Base-by-base conservation (phyloP, 2,888 invertebrate genomes). In the Ochropleura leucogaster region DNA sequence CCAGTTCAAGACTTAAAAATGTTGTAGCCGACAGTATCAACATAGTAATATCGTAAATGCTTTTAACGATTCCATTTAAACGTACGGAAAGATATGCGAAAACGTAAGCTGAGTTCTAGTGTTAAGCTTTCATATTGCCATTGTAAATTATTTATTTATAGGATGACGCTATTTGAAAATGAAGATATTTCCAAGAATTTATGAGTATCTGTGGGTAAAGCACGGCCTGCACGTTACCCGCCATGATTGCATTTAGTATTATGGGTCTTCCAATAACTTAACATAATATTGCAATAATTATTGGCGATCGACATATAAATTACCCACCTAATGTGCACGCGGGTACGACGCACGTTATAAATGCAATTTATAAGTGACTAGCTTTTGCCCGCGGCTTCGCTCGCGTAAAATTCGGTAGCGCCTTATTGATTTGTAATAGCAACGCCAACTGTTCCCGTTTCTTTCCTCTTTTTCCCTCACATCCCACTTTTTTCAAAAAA, bases 51-150 rank as follows among this genome's bases (percentile, higher is more conserved):
- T 85, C 73, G 72, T 85, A 84, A 87, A 86, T 79, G 80, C 68
- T 81, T 83, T 88, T 86, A 86, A 89, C 83, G 87, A 87, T 78
- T 85, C 82, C 70, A 89, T 88, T 88, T 80, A 87, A 85, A 80
- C 57, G 76, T 82, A 69, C 69, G 69, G 83, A 80, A 79, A 87
- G 83, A 81, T 88, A 86, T 85, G 86, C 85, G 83, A 82, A 89
- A 85, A 77, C 76, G 75, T 84, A 81, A 81, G 74, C 80, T 77
- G 73, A 81, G 80, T 85, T 77, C 79, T 72, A 78, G 65, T 73
- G 72, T 82, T 80, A 84, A 85, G 81, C 78, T 84, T 84, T 85
- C 77, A 73, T 87, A 85, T 84, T 80, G 79, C 79, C 74, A 83
- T 80, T 77, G 85, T 85, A 84, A 87, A 85, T 86, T 85, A 76